Percentiles rank a stretch among this genome's conserved stretches.
Evolutionary conservation across 2,113 vertebrate genomes (phyloP).

Genomic region (Boulengeromyrus knoepffleri): DNA sequence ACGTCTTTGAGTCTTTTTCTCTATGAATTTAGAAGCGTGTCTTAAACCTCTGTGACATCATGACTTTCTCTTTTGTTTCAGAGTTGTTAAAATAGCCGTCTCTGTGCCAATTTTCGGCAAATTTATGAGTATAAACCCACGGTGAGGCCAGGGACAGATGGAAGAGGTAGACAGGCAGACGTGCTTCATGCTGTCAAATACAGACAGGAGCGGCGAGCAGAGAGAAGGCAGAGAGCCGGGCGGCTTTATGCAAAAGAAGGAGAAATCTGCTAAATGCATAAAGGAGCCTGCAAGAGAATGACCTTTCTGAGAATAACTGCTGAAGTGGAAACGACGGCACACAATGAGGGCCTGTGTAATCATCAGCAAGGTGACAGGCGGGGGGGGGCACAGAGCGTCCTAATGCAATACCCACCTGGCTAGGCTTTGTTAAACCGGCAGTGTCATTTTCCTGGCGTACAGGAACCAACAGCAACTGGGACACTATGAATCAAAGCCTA

Average conservation of each 20-base stretch:
- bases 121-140: background rate
- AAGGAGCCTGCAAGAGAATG: background rate
- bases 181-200: background rate
- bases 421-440: background rate
- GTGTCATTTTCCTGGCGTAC: background rate
- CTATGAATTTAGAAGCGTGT: background rate
- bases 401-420: background rate
- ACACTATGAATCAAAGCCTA: background rate
- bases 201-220: background rate
- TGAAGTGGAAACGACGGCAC: background rate
- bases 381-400: background rate
- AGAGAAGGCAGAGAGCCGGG: background rate
- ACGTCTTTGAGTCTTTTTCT: background rate
- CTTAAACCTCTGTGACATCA: background rate
- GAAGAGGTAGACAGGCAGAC: background rate
- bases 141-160: background rate
- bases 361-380: background rate
- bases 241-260: background rate
- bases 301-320: background rate
- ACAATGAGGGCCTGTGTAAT: background rate
- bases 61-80: background rate
- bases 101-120: background rate
- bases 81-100: background rate
- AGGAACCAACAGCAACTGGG: background rate
- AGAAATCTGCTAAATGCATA: background rate